Conservation (phyloP, 2,797 vertebrate genomes). For the Emydoidea blandingii region DNA sequence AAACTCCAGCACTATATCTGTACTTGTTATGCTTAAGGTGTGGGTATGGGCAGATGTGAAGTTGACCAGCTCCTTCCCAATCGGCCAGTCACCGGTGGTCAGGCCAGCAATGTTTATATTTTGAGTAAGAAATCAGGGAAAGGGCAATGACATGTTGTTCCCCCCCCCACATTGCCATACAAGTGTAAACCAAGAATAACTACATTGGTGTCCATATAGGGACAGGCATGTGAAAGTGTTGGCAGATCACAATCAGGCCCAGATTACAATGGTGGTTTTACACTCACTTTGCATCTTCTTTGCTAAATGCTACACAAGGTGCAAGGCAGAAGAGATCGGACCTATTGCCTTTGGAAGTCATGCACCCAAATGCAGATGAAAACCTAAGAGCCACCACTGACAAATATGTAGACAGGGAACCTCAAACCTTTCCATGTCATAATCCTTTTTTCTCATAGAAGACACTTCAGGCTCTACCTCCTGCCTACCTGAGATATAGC, state of each 20-base stretch:
- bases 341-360: neutral
- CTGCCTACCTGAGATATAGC: neutral
- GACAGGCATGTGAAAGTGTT: neutral
- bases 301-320: neutral
- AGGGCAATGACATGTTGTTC: neutral
- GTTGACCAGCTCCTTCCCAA: neutral
- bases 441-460: neutral
- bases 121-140: conserved; percentile 46
- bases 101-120: neutral
- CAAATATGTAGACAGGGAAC: neutral
- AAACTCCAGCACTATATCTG: neutral
- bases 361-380: conserved; percentile 18
- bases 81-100: neutral
- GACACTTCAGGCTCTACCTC: neutral
- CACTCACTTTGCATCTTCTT: neutral
- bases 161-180: fast-evolving
- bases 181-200: neutral
- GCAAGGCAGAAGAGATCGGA: neutral
- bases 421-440: neutral
- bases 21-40: conserved; percentile 45
- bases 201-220: neutral
- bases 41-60: conserved; percentile 36
- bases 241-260: neutral
- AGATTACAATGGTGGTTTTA: conserved; percentile 19
- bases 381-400: neutral